Evolutionary conservation across 2,888 invertebrate genomes (phyloP).

Genomic region (Leptopilina myrica): DNA sequence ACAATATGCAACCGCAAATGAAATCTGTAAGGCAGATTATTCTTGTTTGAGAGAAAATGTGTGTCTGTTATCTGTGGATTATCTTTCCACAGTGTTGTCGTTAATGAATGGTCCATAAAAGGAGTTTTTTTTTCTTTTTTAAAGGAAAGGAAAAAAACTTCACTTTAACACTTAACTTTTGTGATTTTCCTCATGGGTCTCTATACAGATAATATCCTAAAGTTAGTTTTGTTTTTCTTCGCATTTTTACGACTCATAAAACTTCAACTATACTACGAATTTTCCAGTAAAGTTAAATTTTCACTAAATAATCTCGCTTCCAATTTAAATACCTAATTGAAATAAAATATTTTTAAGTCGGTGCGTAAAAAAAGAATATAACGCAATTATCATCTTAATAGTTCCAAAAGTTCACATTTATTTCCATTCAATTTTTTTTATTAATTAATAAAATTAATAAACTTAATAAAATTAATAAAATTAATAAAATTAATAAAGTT

Average conservation of each 20-base stretch:
- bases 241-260: not conserved
- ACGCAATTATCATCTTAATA: too few species aligned
- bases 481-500: too few species aligned
- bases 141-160: not conserved
- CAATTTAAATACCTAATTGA: constrained; percentile 6
- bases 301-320: not conserved
- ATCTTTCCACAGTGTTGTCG: constrained; percentile 15
- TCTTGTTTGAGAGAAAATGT: not conserved
- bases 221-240: not conserved
- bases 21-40: constrained; percentile 9
- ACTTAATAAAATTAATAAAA: too few species aligned
- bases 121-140: not conserved
- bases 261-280: not conserved
- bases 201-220: not conserved
- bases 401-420: too few species aligned
- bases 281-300: not conserved
- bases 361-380: too few species aligned
- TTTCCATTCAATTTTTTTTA: too few species aligned
- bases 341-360: not conserved
- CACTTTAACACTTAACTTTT: not conserved
- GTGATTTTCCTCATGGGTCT: not conserved
- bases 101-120: constrained; percentile 24
- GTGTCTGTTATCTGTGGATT: not conserved
- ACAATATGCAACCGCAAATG: constrained; percentile 4
- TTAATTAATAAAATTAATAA: too few species aligned